Percentiles rank a stretch among this genome's conserved stretches.
phyloP scores from a whole-genome alignment of 2,888 invertebrate genomes.

The Cybosia mesomella region DNA sequence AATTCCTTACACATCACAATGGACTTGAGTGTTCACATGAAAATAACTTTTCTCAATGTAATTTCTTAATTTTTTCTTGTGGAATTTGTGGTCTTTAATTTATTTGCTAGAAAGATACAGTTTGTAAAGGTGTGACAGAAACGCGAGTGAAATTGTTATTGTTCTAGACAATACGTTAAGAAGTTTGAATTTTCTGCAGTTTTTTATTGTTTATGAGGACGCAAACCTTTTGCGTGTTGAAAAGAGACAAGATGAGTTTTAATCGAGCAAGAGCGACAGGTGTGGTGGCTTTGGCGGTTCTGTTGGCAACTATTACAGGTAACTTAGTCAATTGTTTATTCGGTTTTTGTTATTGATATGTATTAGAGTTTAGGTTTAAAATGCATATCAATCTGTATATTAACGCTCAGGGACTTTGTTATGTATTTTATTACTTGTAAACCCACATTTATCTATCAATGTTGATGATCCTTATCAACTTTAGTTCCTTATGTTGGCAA shows the following conservation, averaged over 20 bases:
- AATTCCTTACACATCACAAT: conserved; percentile 63
- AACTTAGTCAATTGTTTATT: conserved; percentile 52
- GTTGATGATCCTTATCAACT: conserved; percentile 39
- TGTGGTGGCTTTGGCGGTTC: conserved; percentile 80
- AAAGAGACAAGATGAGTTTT: conserved; percentile 83
- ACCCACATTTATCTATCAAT: neutral
- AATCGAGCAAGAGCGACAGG: conserved; percentile 80
- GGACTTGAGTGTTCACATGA: conserved; percentile 65
- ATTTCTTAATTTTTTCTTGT: conserved; percentile 68
- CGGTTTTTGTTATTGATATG: conserved; percentile 2
- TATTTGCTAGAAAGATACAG: conserved; percentile 73
- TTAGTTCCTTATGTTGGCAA: conserved; percentile 58
- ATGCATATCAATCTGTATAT: neutral
- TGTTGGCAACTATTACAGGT: conserved; percentile 83
- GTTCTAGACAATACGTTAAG: conserved; percentile 75
- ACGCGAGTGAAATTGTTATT: conserved; percentile 80
- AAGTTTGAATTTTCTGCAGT: conserved; percentile 75
- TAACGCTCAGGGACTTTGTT: neutral
- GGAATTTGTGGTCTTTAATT: conserved; percentile 75
- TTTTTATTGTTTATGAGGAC: conserved; percentile 74
- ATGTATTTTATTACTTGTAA: neutral
- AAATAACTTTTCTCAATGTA: conserved; percentile 62
- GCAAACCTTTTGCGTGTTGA: conserved; percentile 72
- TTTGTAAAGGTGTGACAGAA: conserved; percentile 75
- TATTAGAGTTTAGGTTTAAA: conserved; percentile 15